Evolutionary conservation across 2,113 vertebrate species (phyloP).

Genomic region (Syngnathoides biaculeatus): DNA sequence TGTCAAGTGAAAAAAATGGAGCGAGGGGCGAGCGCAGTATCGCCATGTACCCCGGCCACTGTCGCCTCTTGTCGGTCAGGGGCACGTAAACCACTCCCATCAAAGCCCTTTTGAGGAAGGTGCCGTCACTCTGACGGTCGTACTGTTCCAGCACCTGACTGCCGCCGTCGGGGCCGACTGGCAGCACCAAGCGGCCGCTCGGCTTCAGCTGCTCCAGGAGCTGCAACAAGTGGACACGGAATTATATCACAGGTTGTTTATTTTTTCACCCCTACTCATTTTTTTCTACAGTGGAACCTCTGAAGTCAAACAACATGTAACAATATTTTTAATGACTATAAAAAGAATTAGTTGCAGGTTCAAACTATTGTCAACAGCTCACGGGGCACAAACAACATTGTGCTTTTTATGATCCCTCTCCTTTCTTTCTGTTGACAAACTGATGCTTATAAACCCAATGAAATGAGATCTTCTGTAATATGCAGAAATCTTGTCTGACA

Average conservation of each 20-base stretch:
- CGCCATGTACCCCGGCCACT: slow-evolving; percentile 79
- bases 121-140: slow-evolving; percentile 80
- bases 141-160: slow-evolving; percentile 86
- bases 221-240: slow-evolving; percentile 48
- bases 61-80: slow-evolving; percentile 82
- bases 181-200: slow-evolving; percentile 82
- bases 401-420: too few species aligned
- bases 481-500: too few species aligned
- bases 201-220: slow-evolving; percentile 85
- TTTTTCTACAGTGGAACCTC: too few species aligned
- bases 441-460: too few species aligned
- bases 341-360: neutral
- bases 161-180: slow-evolving; percentile 81
- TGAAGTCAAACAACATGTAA: neutral
- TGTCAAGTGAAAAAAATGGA: neutral
- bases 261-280: too few species aligned
- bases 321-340: neutral
- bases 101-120: slow-evolving; percentile 77
- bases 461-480: too few species aligned
- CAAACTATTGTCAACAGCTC: too few species aligned
- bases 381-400: too few species aligned
- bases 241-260: neutral
- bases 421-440: too few species aligned
- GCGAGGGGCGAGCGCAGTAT: neutral
- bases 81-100: slow-evolving; percentile 91